A percentile compares a stretch with the other conserved stretches of the same genome.
phyloP scores from a whole-genome alignment of 2,888 invertebrate genomes.

The Syrphus vitripennis region DNA sequence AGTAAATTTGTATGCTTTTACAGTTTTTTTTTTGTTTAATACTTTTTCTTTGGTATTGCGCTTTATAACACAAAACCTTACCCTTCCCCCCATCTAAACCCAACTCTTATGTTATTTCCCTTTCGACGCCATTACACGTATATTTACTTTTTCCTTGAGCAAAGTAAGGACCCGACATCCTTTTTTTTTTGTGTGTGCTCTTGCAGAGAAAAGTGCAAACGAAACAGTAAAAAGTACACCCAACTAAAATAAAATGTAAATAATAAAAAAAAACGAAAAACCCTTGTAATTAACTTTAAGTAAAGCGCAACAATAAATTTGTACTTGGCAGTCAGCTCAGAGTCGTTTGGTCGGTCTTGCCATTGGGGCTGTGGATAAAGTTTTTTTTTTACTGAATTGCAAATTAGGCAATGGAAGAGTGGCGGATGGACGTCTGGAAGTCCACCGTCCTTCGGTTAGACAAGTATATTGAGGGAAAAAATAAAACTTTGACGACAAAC shows the following conservation, averaged over 20 bases:
- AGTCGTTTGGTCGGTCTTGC: background rate
- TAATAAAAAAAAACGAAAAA: background rate
- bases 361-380: background rate
- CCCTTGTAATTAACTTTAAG: constrained; percentile 67
- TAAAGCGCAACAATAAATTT: constrained; percentile 68
- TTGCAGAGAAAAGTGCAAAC: constrained; percentile 12
- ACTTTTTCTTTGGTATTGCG: background rate
- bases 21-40: background rate
- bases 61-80: background rate
- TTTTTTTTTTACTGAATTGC: constrained; percentile 8
- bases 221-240: constrained; percentile 1
- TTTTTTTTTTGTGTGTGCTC: no score
- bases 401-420: constrained; percentile 10
- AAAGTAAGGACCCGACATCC: background rate
- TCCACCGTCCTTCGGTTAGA: background rate
- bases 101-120: background rate
- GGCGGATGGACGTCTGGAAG: background rate
- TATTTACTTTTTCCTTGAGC: background rate
- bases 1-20: constrained; percentile 3
- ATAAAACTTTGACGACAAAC: background rate
- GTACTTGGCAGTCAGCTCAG: constrained; percentile 34
- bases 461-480: background rate
- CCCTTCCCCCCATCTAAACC: background rate
- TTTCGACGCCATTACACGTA: background rate
- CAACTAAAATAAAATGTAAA: background rate